A percentile compares a stretch with the other conserved stretches of the same genome.
phyloP scores from a whole-genome alignment of 2,888 invertebrate genomes.

The Steinernema scapterisci region DNA sequence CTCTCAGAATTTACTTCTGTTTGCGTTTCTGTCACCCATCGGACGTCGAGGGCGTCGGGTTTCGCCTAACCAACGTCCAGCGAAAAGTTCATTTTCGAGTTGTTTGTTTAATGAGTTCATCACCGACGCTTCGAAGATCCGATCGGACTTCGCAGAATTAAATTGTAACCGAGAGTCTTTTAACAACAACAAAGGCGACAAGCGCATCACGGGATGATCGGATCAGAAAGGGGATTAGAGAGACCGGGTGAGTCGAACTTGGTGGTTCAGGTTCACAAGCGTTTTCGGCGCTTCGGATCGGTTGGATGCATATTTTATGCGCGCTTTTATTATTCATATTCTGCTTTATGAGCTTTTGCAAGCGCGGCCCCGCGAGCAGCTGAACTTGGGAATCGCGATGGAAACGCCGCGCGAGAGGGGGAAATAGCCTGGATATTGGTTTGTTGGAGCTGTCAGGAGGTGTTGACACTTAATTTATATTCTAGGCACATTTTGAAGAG shows the following conservation, averaged over 20 bases:
- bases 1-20: background rate
- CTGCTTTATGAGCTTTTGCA: conserved; percentile 24
- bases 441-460: no score
- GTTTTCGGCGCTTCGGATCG: background rate
- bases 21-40: conserved; percentile 11
- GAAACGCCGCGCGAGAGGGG: no score
- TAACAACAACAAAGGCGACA: background rate
- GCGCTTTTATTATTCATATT: background rate
- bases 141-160: background rate
- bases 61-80: conserved; percentile 1
- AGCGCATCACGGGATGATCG: background rate
- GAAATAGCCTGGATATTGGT: no score
- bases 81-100: conserved; percentile 12
- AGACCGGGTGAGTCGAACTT: background rate
- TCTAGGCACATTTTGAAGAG: no score
- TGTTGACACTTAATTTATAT: no score
- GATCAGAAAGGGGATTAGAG: background rate
- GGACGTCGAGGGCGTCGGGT: conserved; percentile 18
- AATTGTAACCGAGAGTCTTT: background rate
- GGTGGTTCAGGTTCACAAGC: conserved; percentile 3
- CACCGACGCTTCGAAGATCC: background rate
- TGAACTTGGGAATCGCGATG: background rate
- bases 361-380: background rate
- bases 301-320: conserved; percentile 15
- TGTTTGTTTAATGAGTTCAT: conserved; percentile 24